These are phyloP conservation scores for Galeopterus variegatus DNA, from an alignment of 2,113 vertebrate genomes.

Conservation along the genomic window DNA sequence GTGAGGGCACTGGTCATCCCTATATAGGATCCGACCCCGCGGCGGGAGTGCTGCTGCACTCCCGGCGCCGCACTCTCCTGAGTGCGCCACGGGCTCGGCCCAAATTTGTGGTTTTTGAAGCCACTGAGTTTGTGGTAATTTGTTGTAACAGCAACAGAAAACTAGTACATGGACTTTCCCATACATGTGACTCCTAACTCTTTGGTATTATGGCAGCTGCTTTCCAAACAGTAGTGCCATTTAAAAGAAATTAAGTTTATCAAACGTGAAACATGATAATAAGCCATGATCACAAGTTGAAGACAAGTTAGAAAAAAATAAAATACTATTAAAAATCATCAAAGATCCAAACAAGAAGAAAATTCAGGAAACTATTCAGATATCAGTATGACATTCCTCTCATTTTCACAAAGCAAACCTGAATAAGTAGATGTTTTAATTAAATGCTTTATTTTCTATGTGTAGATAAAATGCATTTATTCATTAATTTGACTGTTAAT, in stretches of 20 bases:
- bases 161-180: not conserved
- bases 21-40: too few species aligned
- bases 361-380: not conserved
- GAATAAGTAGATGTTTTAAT: not conserved
- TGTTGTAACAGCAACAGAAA: not conserved
- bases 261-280: not conserved
- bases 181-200: not conserved
- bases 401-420: not conserved
- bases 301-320: not conserved
- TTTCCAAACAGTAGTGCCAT: not conserved
- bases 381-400: not conserved
- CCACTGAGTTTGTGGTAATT: not conserved
- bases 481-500: not conserved
- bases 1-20: too few species aligned
- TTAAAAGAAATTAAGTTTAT: not conserved
- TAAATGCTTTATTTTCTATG: not conserved
- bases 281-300: not conserved
- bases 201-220: not conserved
- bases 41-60: too few species aligned
- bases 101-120: not conserved
- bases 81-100: too few species aligned
- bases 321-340: not conserved
- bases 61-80: too few species aligned
- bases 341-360: not conserved
- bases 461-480: not conserved